These are phyloP conservation scores for Dilophus febrilis DNA, from an alignment of 2,888 invertebrate species.

Conservation along the genomic window DNA sequence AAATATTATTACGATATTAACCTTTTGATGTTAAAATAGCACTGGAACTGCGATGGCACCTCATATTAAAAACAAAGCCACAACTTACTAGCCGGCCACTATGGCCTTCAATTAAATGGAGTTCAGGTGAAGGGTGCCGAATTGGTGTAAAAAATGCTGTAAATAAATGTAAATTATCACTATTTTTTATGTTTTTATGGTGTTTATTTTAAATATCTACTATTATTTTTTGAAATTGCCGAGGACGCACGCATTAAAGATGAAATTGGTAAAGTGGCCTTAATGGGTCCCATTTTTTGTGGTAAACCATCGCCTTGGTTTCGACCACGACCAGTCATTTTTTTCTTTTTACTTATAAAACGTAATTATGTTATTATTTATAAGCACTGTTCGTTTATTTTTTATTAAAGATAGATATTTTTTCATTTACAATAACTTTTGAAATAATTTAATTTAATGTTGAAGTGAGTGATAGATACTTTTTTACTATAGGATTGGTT, in stretches of 20 bases:
- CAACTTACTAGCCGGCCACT: too few relatives aligned
- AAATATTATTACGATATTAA: too few relatives aligned
- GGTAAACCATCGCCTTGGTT: conserved; percentile 42
- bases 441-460: too few relatives aligned
- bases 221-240: too few relatives aligned
- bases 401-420: too few relatives aligned
- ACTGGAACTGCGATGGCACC: conserved; percentile 60
- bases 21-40: conserved; percentile 38
- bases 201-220: too few relatives aligned
- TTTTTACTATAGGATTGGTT: too few relatives aligned
- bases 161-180: conserved; percentile 16
- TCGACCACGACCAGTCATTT: conserved; percentile 43
- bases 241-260: conserved; percentile 45
- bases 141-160: conserved; percentile 27
- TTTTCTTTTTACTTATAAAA: conserved; percentile 14
- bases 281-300: conserved; percentile 46
- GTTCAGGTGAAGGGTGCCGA: conserved; percentile 52
- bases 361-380: too few relatives aligned
- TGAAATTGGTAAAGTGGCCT: conserved; percentile 58
- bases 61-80: too few relatives aligned
- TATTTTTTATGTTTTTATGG: neutral
- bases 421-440: too few relatives aligned
- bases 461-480: too few relatives aligned
- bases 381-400: too few relatives aligned
- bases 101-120: conserved; percentile 28